Evolutionary conservation across 2,888 invertebrate species (phyloP).

Genomic region (Margaritifera margaritifera): DNA sequence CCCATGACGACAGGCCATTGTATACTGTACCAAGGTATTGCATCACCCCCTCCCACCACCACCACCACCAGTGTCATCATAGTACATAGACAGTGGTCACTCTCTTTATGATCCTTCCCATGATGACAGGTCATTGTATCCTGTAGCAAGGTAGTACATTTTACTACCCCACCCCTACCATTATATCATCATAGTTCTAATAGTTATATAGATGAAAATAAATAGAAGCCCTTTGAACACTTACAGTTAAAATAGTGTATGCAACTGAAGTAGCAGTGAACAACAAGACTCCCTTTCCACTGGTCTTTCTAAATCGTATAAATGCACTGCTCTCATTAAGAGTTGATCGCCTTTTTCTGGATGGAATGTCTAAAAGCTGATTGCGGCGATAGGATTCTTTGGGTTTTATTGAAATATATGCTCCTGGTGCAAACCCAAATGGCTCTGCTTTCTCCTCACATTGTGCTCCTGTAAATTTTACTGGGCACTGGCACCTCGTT

Average conservation of each 20-base stretch:
- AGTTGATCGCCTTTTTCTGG: constrained; percentile 18
- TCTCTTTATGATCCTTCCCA: too few relatives aligned
- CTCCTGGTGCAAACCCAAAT: constrained; percentile 84
- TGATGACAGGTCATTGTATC: too few relatives aligned
- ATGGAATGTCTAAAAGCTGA: constrained; percentile 79
- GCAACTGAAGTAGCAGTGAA: constrained; percentile 90
- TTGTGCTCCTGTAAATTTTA: constrained; percentile 82
- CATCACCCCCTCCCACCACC: too few relatives aligned
- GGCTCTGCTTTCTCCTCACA: constrained; percentile 86
- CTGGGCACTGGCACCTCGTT: constrained; percentile 78
- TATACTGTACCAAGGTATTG: too few relatives aligned
- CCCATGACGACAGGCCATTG: too few relatives aligned
- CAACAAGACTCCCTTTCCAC: constrained; percentile 85
- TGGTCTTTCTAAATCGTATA: constrained; percentile 86
- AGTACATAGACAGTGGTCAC: too few relatives aligned
- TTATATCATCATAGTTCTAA: too few relatives aligned
- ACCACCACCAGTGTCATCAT: too few relatives aligned
- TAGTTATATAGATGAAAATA: not conserved
- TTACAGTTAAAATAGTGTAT: constrained; percentile 77
- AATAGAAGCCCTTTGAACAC: constrained; percentile 14
- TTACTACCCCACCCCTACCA: too few relatives aligned
- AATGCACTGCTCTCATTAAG: constrained; percentile 80
- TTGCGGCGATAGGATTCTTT: constrained; percentile 88
- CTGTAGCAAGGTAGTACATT: too few relatives aligned
- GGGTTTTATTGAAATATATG: constrained; percentile 82